Evolutionary conservation across 2,113 vertebrate genomes (phyloP).

Genomic region (Eidolon helvum): DNA sequence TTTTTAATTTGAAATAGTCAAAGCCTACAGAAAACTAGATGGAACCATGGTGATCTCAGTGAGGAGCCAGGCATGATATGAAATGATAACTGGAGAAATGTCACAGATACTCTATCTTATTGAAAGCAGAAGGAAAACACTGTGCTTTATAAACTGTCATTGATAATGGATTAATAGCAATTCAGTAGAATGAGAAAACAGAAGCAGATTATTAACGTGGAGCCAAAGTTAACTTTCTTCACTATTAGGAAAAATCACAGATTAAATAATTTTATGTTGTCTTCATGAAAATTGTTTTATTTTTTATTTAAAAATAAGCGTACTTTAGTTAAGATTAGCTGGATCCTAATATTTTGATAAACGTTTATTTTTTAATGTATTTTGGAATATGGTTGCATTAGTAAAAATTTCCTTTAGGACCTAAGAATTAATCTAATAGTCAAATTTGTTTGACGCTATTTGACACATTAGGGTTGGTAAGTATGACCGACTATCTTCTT

Average conservation of each 20-base stretch:
- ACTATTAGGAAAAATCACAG: neutral
- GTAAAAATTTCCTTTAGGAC: neutral
- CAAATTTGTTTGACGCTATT: neutral
- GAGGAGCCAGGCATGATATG: neutral
- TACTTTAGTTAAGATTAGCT: neutral
- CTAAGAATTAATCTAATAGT: neutral
- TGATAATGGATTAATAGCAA: slow-evolving; percentile 50
- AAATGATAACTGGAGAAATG: slow-evolving; percentile 33
- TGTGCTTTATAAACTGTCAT: neutral
- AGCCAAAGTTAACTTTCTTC: neutral
- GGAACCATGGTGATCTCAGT: neutral
- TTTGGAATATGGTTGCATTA: neutral
- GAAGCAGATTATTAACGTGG: neutral
- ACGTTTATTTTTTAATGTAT: neutral
- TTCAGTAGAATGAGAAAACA: slow-evolving; percentile 28
- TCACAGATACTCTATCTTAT: neutral
- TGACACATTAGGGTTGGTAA: neutral
- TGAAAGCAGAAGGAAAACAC: slow-evolving; percentile 39
- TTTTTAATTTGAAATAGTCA: neutral
- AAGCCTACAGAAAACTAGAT: neutral
- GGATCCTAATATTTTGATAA: neutral
- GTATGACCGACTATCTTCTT: neutral
- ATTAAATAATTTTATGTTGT: slow-evolving; percentile 30
- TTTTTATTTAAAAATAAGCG: neutral
- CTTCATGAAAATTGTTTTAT: neutral